Percentiles rank a stretch among this genome's conserved stretches.
Conservation (phyloP, 1,140 invertebrate species). For the Drosophila lowei region DNA sequence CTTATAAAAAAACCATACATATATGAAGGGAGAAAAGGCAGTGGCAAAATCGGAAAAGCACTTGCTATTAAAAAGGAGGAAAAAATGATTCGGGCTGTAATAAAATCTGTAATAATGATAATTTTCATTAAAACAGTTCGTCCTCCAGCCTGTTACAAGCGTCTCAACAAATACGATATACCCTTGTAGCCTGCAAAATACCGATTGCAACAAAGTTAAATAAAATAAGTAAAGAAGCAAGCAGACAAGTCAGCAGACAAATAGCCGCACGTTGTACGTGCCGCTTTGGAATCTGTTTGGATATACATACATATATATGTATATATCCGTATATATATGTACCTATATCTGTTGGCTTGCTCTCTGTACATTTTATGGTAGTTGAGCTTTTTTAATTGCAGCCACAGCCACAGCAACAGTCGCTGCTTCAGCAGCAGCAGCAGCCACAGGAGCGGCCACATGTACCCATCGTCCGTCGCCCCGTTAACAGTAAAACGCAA, state of each 20-base stretch:
- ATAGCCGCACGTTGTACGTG: constrained; percentile 74
- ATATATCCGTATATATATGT: constrained; percentile 9
- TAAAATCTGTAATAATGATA: too few relatives aligned
- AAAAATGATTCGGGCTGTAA: too few relatives aligned
- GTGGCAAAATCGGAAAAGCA: too few relatives aligned
- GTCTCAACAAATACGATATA: too few relatives aligned
- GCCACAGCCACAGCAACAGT: constrained; percentile 17
- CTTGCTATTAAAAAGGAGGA: too few relatives aligned
- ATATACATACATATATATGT: background rate
- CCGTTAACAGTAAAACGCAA: constrained; percentile 77
- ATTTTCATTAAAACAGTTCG: too few relatives aligned
- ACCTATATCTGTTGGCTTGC: constrained; percentile 11
- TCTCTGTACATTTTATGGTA: constrained; percentile 57
- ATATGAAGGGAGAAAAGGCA: too few relatives aligned
- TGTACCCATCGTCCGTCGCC: background rate
- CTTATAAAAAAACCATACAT: too few relatives aligned
- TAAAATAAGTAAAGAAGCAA: constrained; percentile 52
- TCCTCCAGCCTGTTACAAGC: too few relatives aligned
- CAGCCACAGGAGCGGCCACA: constrained; percentile 68
- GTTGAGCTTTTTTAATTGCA: constrained; percentile 75
- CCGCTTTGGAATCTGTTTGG: constrained; percentile 55
- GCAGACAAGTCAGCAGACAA: constrained; percentile 68
- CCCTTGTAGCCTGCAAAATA: too few relatives aligned
- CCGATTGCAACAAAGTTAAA: background rate
- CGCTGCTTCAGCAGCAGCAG: constrained; percentile 21